Conservation (phyloP, 1,140 invertebrate species). For the Drosophila takahashii region DNA sequence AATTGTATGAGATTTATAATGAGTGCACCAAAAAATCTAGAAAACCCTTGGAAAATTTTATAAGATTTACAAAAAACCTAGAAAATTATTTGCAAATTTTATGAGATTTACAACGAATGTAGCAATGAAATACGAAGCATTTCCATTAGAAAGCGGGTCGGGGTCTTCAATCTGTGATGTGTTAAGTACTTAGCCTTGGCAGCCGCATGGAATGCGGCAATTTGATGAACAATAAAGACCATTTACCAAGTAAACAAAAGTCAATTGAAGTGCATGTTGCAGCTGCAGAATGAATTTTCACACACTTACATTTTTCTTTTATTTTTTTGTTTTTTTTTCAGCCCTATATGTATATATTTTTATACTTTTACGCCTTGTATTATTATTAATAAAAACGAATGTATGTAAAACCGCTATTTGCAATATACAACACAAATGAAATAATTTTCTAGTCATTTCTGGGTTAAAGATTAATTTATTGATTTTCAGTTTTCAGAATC, state of each 20-base stretch:
- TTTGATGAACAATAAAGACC: slow-evolving; percentile 36
- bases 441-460: not conserved
- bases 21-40: no score
- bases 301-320: not conserved
- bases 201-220: slow-evolving; percentile 54
- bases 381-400: slow-evolving; percentile 11
- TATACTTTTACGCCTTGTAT: slow-evolving; percentile 13
- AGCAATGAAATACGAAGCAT: not conserved
- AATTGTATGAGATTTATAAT: no score
- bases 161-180: slow-evolving; percentile 75
- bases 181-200: slow-evolving; percentile 74
- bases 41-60: no score
- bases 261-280: slow-evolving; percentile 41
- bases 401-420: slow-evolving; percentile 1
- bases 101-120: not conserved
- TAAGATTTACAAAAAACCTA: no score
- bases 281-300: not conserved
- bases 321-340: slow-evolving; percentile 2
- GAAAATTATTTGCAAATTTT: no score
- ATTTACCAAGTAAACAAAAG: slow-evolving; percentile 43
- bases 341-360: not conserved
- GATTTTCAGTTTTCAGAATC: not conserved
- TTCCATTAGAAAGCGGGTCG: slow-evolving; percentile 10
- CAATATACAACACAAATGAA: not conserved
- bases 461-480: not conserved